phyloP scores from a whole-genome alignment of 2,888 invertebrate genomes.

The Callyntrura guangdongensis region DNA sequence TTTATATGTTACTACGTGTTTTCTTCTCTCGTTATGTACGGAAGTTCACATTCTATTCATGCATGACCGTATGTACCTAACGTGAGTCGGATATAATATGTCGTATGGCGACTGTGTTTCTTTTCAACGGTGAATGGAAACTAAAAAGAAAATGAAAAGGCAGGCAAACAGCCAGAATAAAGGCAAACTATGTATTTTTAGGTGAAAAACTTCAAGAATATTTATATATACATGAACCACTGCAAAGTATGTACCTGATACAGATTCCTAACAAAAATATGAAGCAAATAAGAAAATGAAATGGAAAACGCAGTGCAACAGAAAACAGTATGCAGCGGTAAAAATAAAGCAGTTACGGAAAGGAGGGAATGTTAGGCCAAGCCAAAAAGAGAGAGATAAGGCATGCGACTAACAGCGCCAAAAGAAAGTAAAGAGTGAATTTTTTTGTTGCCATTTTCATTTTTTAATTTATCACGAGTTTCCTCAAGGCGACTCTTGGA shows the following conservation, averaged over 20 bases:
- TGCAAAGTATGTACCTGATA: too few relatives aligned
- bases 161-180: background rate
- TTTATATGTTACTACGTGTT: too few relatives aligned
- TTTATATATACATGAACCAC: too few relatives aligned
- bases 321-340: background rate
- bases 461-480: conserved; percentile 64
- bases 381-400: conserved; percentile 18
- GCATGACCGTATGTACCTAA: too few relatives aligned
- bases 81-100: too few relatives aligned
- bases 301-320: conserved; percentile 18
- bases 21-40: too few relatives aligned
- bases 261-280: background rate
- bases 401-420: background rate
- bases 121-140: too few relatives aligned
- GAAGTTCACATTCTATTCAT: too few relatives aligned
- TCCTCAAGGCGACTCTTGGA: conserved; percentile 69
- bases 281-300: background rate
- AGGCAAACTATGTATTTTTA: background rate
- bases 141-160: background rate
- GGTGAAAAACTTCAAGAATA: background rate
- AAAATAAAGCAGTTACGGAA: background rate
- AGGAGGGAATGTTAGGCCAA: too few relatives aligned
- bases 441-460: conserved; percentile 24
- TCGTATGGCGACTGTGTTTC: too few relatives aligned
- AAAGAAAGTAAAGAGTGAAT: background rate